phyloP scores from a whole-genome alignment of 1,140 invertebrate genomes.

The Ptiloglossa arizonensis region DNA sequence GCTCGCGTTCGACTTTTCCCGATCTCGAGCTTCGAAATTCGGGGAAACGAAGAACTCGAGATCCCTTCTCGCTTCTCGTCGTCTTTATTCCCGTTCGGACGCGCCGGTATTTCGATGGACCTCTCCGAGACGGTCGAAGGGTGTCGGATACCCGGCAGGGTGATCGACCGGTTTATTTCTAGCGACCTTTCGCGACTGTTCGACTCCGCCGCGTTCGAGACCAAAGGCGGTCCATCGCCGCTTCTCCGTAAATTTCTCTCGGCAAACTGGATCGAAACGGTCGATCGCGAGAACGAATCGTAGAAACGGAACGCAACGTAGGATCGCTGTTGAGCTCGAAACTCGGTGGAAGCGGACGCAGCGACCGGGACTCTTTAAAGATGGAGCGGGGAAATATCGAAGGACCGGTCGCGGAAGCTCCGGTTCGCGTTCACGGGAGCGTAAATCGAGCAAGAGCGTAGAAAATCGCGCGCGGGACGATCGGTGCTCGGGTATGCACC shows the following conservation, averaged over 20 bases:
- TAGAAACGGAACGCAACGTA: no score
- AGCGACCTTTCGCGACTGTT: no score
- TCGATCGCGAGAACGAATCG: no score
- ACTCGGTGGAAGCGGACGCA: not conserved
- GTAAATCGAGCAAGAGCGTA: not conserved
- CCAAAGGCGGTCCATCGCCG: no score
- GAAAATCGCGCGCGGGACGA: slow-evolving; percentile 15
- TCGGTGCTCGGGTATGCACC: slow-evolving; percentile 20
- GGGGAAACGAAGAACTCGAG: no score
- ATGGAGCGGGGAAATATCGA: not conserved
- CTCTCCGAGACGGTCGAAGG: not conserved
- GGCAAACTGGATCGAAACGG: no score
- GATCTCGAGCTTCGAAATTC: no score
- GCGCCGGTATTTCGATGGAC: not conserved
- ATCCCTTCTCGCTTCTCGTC: not conserved
- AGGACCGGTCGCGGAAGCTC: not conserved
- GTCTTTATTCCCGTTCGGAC: not conserved
- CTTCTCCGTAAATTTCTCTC: no score
- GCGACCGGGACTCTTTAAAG: not conserved
- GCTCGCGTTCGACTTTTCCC: not conserved
- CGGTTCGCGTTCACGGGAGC: not conserved
- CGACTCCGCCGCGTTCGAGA: no score
- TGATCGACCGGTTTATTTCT: no score
- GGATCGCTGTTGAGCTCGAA: not conserved
- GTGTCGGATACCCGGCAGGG: not conserved